These are phyloP conservation scores for Leptopilina clavipes DNA, from an alignment of 1,140 invertebrate species.

Conservation along the genomic window DNA sequence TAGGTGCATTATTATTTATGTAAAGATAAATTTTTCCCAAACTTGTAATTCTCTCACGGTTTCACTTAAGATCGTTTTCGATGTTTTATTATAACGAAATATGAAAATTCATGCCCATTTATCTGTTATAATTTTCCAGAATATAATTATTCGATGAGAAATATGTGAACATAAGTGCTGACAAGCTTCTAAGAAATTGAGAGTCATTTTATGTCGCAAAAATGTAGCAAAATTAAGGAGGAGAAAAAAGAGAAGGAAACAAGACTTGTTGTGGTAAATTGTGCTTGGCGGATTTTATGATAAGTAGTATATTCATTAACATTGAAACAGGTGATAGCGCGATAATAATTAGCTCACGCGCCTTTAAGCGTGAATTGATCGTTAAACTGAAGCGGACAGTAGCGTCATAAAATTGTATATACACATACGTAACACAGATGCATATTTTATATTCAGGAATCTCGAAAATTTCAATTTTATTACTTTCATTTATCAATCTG, in stretches of 20 bases:
- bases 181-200: neutral
- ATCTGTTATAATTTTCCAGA: too few species aligned
- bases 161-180: neutral
- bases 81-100: neutral
- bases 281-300: neutral
- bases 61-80: neutral
- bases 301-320: neutral
- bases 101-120: neutral
- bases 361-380: constrained; percentile 17
- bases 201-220: neutral
- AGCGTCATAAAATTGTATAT: neutral
- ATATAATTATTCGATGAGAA: neutral
- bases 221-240: neutral
- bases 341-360: constrained; percentile 22
- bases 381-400: neutral
- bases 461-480: neutral
- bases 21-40: too few species aligned
- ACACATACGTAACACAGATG: neutral
- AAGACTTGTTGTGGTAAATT: neutral
- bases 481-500: neutral
- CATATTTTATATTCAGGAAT: neutral
- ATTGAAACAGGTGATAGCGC: neutral
- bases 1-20: neutral
- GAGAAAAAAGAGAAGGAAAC: too few species aligned
- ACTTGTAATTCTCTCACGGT: neutral